Evolutionary conservation across 2,113 vertebrate genomes (phyloP), one percentile per base, ranked within the genome.

Genomic region (Brachirus orientalis): DNA sequence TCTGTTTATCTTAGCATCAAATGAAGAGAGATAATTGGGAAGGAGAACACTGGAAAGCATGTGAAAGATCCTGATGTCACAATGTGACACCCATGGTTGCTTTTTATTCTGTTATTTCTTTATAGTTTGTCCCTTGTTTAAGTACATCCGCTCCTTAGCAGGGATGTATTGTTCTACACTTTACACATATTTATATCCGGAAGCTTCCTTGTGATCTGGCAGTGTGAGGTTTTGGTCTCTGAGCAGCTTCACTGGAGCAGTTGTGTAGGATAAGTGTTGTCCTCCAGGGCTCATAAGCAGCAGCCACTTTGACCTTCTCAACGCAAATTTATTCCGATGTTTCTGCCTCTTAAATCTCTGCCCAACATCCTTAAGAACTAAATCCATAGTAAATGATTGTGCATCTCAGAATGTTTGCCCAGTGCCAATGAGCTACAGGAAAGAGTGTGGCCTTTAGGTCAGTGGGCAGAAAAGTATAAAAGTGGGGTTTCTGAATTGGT

Each of bases 81-180:
- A 22, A 38, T 7, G 14, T 47, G 18, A 48, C 18, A 62, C 36
- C 45, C 13, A 1, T 62, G 33, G 13, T 18, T 14, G 35, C n/a
- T 53, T 38, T 63, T 50, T 6, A n/a, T 3, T 28, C 22, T n/a
- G 40, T 51, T 33, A 18, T 41, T 37, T 44, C 33, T 18, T 69
- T 33, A 17, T 58, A 43, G 10, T 46, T 47, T 54, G 11, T 18
- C 66, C 17, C 48, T 40, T 47, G 19, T 37, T 46, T 62, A 11
- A 4, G 46, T 37, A 11, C 37, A 36, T 18, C 10, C 14, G 11
- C 48, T 14, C 22, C 14, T 63, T 43, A 33, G 10, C 19, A 12
- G 16, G 51, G 18, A 19, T 28, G 10, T 7, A 20, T 36, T 36
- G 41, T 8, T 17, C 52, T 43, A 45, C 10, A 16, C n/a, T 53